Conservation (phyloP, 2,888 invertebrate genomes). For the Euzophera pinguis region DNA sequence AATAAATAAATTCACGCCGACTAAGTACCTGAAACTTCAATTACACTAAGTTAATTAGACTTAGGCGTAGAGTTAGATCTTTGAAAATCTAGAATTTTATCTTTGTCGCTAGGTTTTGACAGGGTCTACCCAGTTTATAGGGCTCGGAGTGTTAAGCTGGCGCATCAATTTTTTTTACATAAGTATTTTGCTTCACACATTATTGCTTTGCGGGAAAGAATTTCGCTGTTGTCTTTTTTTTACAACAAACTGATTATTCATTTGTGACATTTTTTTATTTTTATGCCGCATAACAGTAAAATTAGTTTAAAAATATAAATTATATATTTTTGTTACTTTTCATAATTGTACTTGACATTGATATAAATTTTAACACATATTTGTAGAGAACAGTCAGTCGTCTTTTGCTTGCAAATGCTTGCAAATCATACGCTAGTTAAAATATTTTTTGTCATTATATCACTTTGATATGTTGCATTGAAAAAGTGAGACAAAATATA, state of each 20-base stretch:
- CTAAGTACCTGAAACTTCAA: conserved; percentile 77
- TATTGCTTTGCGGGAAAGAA: conserved; percentile 33
- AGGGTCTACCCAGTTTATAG: conserved; percentile 56
- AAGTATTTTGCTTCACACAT: conserved; percentile 18
- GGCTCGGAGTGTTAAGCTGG: conserved; percentile 31
- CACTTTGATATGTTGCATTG: too few species aligned
- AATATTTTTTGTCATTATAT: too few species aligned
- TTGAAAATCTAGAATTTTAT: conserved; percentile 64
- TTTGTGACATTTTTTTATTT: not conserved
- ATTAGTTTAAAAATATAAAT: not conserved
- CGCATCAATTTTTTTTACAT: conserved; percentile 24
- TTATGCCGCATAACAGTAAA: not conserved
- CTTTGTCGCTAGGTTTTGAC: conserved; percentile 69
- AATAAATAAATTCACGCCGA: conserved; percentile 56
- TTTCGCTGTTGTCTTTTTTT: conserved; percentile 56
- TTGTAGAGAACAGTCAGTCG: too few species aligned
- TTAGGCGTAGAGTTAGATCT: conserved; percentile 67
- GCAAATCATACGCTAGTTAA: too few species aligned
- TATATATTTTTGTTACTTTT: not conserved
- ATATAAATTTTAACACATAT: too few species aligned
- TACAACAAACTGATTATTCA: not conserved
- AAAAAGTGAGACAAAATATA: too few species aligned
- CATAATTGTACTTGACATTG: not conserved
- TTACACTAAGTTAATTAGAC: conserved; percentile 70
- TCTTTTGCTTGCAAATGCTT: too few species aligned